Conservation (phyloP, 2,797 vertebrate genomes). For the Aphelocoma californica region DNA sequence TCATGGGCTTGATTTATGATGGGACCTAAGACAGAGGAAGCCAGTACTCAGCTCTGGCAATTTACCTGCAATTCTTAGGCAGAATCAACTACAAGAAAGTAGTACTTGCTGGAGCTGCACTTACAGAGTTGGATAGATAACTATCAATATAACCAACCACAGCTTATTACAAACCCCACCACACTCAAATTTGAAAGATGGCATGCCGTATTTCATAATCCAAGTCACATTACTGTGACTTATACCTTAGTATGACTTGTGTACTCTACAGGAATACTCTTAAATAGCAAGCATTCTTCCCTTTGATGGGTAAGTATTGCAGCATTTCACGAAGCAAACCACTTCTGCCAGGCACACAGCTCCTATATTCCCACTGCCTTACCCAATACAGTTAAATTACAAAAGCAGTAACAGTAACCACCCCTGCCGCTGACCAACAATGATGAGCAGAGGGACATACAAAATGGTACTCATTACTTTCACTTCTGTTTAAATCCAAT, state of each 20-base stretch:
- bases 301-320: not conserved
- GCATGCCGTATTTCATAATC: not conserved
- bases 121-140: not conserved
- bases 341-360: not conserved
- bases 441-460: not conserved
- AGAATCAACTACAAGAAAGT: not conserved
- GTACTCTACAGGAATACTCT: not conserved
- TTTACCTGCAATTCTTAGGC: not conserved
- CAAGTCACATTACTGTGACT: not conserved
- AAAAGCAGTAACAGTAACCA: not conserved
- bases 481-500: not conserved
- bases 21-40: not conserved
- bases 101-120: not conserved
- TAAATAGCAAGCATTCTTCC: not conserved
- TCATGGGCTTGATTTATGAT: not conserved
- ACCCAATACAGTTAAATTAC: not conserved
- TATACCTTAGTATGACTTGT: not conserved
- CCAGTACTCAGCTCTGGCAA: not conserved
- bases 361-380: not conserved
- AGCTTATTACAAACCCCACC: not conserved
- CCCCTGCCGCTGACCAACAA: not conserved
- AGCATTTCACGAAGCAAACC: not conserved
- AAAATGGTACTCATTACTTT: not conserved
- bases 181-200: not conserved
- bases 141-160: not conserved